A percentile compares a stretch with the other conserved stretches of the same genome.
Evolutionary conservation across 2,113 vertebrate species (phyloP).

Genomic region (Candoia aspera): DNA sequence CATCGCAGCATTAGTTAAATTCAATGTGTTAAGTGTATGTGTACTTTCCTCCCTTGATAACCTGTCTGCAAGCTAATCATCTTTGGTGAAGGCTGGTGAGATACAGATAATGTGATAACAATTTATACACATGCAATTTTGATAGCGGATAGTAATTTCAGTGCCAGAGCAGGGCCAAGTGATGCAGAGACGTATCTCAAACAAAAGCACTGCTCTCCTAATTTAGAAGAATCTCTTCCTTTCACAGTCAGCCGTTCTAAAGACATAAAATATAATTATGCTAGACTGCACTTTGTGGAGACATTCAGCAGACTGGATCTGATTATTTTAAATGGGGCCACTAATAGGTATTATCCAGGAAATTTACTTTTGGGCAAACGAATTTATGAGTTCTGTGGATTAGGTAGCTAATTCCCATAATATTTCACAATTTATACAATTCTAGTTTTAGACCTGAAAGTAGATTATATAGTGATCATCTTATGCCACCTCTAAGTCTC

Average conservation of each 20-base stretch:
- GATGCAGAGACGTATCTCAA: neutral
- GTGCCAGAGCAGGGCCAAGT: neutral
- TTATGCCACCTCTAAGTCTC: neutral
- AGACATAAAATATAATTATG: neutral
- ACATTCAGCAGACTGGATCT: neutral
- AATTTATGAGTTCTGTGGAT: neutral
- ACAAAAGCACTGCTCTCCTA: neutral
- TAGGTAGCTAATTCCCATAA: neutral
- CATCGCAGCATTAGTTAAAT: neutral
- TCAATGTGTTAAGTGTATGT: neutral
- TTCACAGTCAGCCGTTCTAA: neutral
- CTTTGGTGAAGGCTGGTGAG: neutral
- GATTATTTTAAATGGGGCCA: neutral
- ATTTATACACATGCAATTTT: neutral
- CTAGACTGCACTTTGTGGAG: neutral
- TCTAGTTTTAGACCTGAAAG: neutral
- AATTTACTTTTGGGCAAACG: neutral
- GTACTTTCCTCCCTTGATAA: neutral
- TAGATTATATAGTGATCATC: neutral
- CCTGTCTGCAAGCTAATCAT: neutral
- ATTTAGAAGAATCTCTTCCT: neutral
- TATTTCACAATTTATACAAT: neutral
- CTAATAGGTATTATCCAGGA: neutral
- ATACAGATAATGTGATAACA: neutral
- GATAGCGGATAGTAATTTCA: neutral